These are phyloP conservation scores for Hycleus cichorii DNA, from an alignment of 1,140 invertebrate species.

Conservation along the genomic window DNA sequence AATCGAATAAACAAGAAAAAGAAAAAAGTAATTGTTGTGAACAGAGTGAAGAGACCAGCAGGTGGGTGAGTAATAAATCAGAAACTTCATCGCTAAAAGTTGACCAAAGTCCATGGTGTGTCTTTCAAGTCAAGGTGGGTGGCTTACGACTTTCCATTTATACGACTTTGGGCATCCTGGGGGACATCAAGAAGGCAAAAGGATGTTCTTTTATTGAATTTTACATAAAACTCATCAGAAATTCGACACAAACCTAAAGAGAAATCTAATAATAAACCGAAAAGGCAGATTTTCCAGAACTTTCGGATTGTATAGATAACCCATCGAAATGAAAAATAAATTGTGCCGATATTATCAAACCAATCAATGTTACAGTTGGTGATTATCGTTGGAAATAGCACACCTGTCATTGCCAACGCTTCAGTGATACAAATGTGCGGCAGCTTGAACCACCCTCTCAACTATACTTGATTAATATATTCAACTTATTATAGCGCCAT, in stretches of 20 bases:
- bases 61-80: conserved; percentile 21
- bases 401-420: conserved; percentile 11
- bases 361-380: no score
- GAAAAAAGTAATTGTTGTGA: no score
- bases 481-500: no score
- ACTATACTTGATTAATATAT: no score
- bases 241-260: no score
- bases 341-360: no score
- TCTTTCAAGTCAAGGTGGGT: conserved; percentile 6
- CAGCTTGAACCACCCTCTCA: no score
- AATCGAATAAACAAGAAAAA: no score
- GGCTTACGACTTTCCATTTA: conserved; percentile 12
- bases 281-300: no score
- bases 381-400: conserved; percentile 8
- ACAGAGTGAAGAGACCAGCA: conserved; percentile 16
- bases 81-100: conserved; percentile 18
- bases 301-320: no score
- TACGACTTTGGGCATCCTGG: not conserved
- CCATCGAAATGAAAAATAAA: no score
- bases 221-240: conserved; percentile 9
- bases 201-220: conserved; percentile 15
- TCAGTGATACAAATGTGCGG: not conserved
- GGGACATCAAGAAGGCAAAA: not conserved
- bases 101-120: conserved; percentile 20
- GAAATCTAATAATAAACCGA: no score